phyloP scores from a whole-genome alignment of 2,888 invertebrate species.

The Germaria angustata region DNA sequence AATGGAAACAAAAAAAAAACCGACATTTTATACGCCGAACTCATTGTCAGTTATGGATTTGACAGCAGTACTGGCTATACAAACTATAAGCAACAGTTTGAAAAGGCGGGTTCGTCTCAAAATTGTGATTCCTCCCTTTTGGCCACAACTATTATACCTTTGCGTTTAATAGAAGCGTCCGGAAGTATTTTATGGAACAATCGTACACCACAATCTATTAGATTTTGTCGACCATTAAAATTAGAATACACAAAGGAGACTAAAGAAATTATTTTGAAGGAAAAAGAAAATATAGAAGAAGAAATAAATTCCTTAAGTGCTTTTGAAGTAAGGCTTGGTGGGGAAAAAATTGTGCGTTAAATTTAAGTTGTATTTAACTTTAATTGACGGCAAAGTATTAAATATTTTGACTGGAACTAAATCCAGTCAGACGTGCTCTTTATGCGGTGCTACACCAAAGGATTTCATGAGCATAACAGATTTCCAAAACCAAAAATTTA shows the following conservation, averaged over 20 bases:
- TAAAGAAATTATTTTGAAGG: constrained; percentile 3
- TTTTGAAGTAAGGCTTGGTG: neutral
- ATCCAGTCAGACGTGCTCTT: neutral
- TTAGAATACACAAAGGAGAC: constrained; percentile 12
- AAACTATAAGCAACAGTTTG: neutral
- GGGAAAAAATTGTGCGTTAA: neutral
- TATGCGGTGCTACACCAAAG: constrained; percentile 1
- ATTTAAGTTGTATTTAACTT: constrained; percentile 4
- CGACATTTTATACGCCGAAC: neutral
- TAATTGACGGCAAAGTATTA: constrained; percentile 9
- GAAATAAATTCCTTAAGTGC: neutral
- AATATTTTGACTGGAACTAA: constrained; percentile 21
- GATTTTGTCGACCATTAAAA: constrained; percentile 1
- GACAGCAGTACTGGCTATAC: neutral
- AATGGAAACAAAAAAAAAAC: neutral
- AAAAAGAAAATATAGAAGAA: neutral
- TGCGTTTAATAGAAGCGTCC: constrained; percentile 1
- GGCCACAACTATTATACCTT: constrained; percentile 6
- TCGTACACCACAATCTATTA: constrained; percentile 7
- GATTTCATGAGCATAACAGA: neutral
- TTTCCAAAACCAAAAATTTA: constrained; percentile 2
- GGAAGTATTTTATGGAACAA: constrained; percentile 7
- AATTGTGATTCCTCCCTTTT: constrained; percentile 7
- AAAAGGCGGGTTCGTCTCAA: neutral
- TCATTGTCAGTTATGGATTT: constrained; percentile 4